Evolutionary conservation across 2,888 invertebrate genomes (phyloP).

Genomic region (Criorhina ranunculi): DNA sequence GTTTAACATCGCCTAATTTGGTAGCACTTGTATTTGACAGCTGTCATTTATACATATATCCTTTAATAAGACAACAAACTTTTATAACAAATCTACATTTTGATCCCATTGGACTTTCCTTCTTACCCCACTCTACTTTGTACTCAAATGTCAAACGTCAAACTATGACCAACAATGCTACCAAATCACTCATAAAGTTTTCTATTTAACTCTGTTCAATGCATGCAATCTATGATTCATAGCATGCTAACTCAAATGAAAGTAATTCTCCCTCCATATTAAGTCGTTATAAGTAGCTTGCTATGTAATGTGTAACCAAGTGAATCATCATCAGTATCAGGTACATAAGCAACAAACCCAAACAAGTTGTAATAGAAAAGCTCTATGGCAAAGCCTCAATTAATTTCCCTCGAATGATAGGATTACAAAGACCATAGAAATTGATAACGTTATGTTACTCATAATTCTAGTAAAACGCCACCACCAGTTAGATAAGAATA

Average conservation of each 20-base stretch:
- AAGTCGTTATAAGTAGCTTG: not conserved
- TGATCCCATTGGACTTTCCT: too few species aligned
- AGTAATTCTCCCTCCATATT: not conserved
- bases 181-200: too few species aligned
- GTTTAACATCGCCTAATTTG: too few species aligned
- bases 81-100: too few species aligned
- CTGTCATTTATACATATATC: too few species aligned
- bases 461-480: not conserved
- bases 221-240: not conserved
- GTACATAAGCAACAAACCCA: not conserved
- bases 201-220: not conserved
- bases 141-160: too few species aligned
- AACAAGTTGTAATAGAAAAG: not conserved
- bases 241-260: constrained; percentile 3
- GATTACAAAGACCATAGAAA: not conserved
- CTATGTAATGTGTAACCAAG: not conserved
- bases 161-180: too few species aligned
- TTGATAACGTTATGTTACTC: constrained; percentile 14
- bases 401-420: constrained; percentile 11
- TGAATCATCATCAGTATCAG: constrained; percentile 17
- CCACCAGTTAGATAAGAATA: not conserved
- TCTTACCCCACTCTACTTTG: too few species aligned
- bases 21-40: too few species aligned
- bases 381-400: constrained; percentile 1
- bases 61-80: too few species aligned